Evolutionary conservation across 2,888 invertebrate species (phyloP), one percentile per base, ranked within the genome.

Genomic region (Tetropium fuscum): DNA sequence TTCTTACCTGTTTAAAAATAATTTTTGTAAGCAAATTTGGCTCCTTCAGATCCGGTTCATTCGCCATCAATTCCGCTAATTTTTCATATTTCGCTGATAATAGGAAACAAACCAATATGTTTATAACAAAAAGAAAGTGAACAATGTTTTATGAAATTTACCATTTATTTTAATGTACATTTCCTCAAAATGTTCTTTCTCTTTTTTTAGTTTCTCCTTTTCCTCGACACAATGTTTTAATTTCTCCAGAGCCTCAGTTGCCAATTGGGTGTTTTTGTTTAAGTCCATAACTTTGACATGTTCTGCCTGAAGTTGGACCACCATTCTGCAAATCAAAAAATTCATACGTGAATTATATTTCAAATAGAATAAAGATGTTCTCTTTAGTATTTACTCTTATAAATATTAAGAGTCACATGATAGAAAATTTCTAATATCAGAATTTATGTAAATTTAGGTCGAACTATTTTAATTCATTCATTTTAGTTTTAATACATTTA

Each of bases 141-240:
- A 11, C 11, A 19, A 19, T 6, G n/a, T 8, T 15, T 10, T 3
- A 11, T 19, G 3, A 15, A 25, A 22, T 22, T 34, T 60, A 71
- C 73, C 70, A 58, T 71, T 66, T 41, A 53, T 62, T 58, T 58
- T 60, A 32, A 72, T 64, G 36, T 59, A 71, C 36, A 66, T 48
- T 41, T 70, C 65, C 51, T 75, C 72, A 11, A 74, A 56, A 34
- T 60, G 40, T 18, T 49, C 53, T 13, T 68, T 70, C 47, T 69
- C 62, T 11, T 63, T 45, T 54, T 66, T 68, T 10, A 64, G 22
- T 19, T 64, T 60, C 45, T 67, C 48, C 30, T 63, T 65, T 48
- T 68, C 53, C 22, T 64, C 27, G 3, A 59, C 53, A 15, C 67
- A 61, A 32, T 58, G 61, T 40, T 69, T 58, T 7, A 60, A 64